phyloP scores from a whole-genome alignment of 2,113 vertebrate species.

The Sapayoa aenigma region DNA sequence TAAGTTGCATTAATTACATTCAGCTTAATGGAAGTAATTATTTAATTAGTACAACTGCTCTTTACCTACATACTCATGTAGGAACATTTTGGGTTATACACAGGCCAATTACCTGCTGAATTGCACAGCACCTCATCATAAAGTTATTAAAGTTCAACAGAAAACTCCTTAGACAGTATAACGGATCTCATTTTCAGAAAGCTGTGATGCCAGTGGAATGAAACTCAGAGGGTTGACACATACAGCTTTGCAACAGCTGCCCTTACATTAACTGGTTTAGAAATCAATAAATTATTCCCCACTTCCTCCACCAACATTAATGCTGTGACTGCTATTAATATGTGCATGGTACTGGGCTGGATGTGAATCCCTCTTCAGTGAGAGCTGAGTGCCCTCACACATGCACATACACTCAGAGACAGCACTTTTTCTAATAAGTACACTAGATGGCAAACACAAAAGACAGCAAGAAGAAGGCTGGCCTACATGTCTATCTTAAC shows the following conservation, averaged over 20 bases:
- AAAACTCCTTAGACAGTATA: background rate
- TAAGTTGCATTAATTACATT: conserved; percentile 4
- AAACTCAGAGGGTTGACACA: background rate
- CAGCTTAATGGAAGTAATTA: conserved; percentile 21
- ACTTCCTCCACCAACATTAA: background rate
- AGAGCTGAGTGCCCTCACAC: background rate
- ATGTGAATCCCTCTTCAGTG: background rate
- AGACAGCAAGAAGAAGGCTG: background rate
- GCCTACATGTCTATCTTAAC: background rate
- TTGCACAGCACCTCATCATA: background rate
- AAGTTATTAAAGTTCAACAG: background rate
- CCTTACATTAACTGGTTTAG: background rate
- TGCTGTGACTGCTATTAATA: background rate
- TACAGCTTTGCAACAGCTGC: background rate
- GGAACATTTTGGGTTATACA: background rate
- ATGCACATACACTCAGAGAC: background rate
- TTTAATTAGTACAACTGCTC: conserved; percentile 13
- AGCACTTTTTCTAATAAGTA: background rate
- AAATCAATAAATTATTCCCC: background rate
- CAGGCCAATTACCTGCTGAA: conserved; percentile 8
- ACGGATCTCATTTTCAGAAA: background rate
- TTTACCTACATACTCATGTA: background rate
- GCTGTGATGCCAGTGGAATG: background rate
- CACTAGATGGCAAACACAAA: background rate
- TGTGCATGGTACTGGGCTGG: background rate